phyloP scores from a whole-genome alignment of 2,888 invertebrate species.

The Exephanes ischioxanthus region DNA sequence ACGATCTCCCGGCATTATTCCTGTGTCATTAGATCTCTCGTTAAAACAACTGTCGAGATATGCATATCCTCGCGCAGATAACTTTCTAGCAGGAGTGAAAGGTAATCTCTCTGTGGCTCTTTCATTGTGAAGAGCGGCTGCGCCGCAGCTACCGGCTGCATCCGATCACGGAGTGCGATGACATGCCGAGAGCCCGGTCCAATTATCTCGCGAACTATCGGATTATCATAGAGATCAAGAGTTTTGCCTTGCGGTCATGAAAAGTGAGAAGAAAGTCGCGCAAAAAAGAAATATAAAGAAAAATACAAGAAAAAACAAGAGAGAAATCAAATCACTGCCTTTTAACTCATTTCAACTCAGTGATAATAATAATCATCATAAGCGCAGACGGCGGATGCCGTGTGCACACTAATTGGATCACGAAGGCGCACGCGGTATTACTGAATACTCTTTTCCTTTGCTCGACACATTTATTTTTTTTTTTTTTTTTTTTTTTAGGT shows the following conservation, averaged over 20 bases:
- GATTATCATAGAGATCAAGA: slow-evolving; percentile 69
- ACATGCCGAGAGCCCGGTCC: slow-evolving; percentile 64
- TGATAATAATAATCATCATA: slow-evolving; percentile 31
- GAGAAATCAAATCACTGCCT: slow-evolving; percentile 59
- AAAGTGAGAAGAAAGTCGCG: slow-evolving; percentile 66
- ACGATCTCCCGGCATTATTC: slow-evolving; percentile 18
- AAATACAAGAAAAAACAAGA: slow-evolving; percentile 34
- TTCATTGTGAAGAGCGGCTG: slow-evolving; percentile 54
- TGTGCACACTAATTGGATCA: slow-evolving; percentile 50
- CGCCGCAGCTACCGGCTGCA: slow-evolving; percentile 42
- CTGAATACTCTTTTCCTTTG: neutral
- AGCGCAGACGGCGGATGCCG: neutral
- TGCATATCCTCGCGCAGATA: slow-evolving; percentile 31
- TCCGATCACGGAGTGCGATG: slow-evolving; percentile 62
- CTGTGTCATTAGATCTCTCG: slow-evolving; percentile 42
- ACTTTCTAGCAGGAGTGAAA: slow-evolving; percentile 72
- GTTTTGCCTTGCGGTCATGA: slow-evolving; percentile 60
- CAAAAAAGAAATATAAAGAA: slow-evolving; percentile 6
- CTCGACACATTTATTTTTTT: neutral
- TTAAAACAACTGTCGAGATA: neutral
- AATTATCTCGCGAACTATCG: slow-evolving; percentile 68
- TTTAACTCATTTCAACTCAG: slow-evolving; percentile 19
- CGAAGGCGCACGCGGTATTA: neutral
- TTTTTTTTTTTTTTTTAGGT: neutral
- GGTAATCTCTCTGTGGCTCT: slow-evolving; percentile 68